phyloP scores from a whole-genome alignment of 2,113 vertebrate genomes.

The Scalopus aquaticus region DNA sequence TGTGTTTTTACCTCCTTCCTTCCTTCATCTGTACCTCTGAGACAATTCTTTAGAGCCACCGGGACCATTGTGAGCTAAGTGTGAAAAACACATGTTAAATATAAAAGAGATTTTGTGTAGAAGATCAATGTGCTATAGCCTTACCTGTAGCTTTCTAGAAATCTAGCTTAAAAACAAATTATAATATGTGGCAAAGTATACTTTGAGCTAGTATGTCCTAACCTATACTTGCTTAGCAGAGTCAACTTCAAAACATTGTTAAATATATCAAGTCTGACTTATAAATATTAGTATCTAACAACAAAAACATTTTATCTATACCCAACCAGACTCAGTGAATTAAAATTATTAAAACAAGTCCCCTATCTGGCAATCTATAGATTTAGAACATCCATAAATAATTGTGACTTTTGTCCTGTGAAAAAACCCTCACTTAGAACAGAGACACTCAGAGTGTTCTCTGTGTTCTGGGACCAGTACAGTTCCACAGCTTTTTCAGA shows the following conservation, averaged over 20 bases:
- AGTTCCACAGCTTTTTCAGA: not conserved
- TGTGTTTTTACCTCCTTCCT: not conserved
- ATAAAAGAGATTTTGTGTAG: not conserved
- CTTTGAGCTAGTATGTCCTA: not conserved
- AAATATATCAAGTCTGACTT: not conserved
- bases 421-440: not conserved
- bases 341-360: not conserved
- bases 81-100: not conserved
- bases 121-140: not conserved
- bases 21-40: not conserved
- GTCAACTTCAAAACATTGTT: not conserved
- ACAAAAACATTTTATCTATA: not conserved
- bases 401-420: not conserved
- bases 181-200: not conserved
- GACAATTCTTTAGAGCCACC: not conserved
- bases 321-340: not conserved
- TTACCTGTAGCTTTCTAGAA: not conserved
- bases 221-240: not conserved
- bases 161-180: not conserved
- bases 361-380: not conserved
- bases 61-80: not conserved
- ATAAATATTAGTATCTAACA: too few relatives aligned
- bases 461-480: not conserved
- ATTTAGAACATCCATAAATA: not conserved
- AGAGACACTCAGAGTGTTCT: not conserved